These are phyloP conservation scores for Corvus cornix DNA, from an alignment of 2,113 vertebrate genomes.

Conservation along the genomic window DNA sequence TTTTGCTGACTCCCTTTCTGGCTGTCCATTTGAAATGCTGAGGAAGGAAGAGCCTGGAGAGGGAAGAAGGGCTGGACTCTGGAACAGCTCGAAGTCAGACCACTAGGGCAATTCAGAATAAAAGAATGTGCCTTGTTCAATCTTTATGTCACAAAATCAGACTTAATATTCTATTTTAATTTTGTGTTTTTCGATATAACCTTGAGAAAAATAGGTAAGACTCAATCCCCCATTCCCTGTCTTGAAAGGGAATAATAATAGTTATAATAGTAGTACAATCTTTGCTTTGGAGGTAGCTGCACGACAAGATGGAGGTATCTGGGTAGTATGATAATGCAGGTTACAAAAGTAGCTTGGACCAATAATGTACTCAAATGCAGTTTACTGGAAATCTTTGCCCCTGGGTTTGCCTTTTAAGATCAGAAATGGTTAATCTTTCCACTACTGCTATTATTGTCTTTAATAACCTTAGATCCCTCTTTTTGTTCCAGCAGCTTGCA, in stretches of 20 bases:
- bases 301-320: not conserved
- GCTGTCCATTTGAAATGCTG: not conserved
- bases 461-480: not conserved
- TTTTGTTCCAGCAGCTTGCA: not conserved
- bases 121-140: not conserved
- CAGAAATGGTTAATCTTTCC: not conserved
- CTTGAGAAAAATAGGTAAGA: not conserved
- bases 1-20: not conserved
- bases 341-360: not conserved
- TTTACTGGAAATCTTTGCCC: not conserved
- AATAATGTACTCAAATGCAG: not conserved
- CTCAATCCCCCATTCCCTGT: rapidly evolving
- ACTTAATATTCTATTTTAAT: not conserved
- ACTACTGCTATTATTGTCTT: not conserved
- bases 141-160: not conserved
- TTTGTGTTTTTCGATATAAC: not conserved
- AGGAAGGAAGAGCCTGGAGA: not conserved
- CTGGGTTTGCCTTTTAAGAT: not conserved
- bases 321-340: not conserved
- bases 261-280: not conserved
- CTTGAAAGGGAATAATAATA: not conserved
- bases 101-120: not conserved
- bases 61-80: not conserved
- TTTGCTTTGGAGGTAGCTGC: not conserved
- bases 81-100: not conserved